Percentiles rank a stretch among this genome's conserved stretches.
phyloP scores from a whole-genome alignment of 92 coral and sea anemone species.

The Ricordea florida region DNA sequence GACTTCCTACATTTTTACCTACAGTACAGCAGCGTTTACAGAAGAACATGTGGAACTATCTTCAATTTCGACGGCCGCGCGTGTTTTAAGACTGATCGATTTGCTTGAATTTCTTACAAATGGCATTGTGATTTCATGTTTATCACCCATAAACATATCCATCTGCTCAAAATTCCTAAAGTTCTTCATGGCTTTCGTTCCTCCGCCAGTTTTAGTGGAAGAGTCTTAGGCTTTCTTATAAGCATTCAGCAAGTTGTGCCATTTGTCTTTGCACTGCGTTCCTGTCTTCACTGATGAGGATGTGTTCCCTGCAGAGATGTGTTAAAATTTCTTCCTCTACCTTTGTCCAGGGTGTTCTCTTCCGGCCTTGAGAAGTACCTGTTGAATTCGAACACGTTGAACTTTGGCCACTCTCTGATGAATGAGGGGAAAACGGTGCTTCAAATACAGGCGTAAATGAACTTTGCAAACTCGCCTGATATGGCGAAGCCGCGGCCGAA shows the following conservation, averaged over 20 bases:
- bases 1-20: background rate
- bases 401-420: background rate
- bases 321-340: slow-evolving; percentile 1
- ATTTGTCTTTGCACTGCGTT: background rate
- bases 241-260: background rate
- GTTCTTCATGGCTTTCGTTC: background rate
- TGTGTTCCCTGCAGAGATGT: background rate
- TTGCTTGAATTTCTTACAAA: slow-evolving; percentile 1
- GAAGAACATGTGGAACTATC: background rate
- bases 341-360: background rate
- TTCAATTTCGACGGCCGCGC: background rate
- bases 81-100: background rate
- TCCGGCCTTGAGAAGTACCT: background rate
- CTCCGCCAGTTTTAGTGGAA: background rate
- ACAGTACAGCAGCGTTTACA: background rate
- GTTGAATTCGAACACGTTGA: background rate
- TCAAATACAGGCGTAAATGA: no score
- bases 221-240: background rate
- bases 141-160: background rate
- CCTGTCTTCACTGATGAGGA: background rate
- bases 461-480: no score
- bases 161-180: slow-evolving; percentile 2
- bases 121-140: slow-evolving; percentile 11
- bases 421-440: background rate
- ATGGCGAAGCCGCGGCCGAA: no score